Evolutionary conservation across 92 coral and sea anemone species (phyloP), one percentile per base, ranked within the genome.

Genomic region (Epizoanthus illoricatus): DNA sequence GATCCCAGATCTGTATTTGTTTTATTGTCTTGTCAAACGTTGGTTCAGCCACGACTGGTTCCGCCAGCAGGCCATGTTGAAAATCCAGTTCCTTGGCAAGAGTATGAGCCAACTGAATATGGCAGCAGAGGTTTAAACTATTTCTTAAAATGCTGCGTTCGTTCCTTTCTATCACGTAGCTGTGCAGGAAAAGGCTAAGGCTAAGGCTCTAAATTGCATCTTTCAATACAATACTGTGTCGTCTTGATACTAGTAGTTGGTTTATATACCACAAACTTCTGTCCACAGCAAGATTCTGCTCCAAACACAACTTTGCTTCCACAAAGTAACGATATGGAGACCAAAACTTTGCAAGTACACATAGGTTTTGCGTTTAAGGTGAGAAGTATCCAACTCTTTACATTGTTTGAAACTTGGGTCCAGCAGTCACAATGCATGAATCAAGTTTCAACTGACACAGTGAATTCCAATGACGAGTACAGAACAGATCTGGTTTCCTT

Each of bases 301-400:
- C 81, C 81, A 76, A 56, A 56, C 81, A 61, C 41, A 41, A 56
- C 10, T 75, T 49, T 6, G 13, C 56, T 61, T 76, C 63, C 78
- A 73, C 70, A 76, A 36, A 40, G 81, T 41, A 59, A 76, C 65
- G 13, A 9, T 13, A 63, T 63, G 65, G 71, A 43, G 61, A 63
- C 58, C 63, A 43, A 36, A 21, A 78, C 43, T 63, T 42, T 49
- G 56, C 56, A 49, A 10, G 0, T 47, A 42, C 7, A 42, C 9
- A 49, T 8, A 8, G 56, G 8, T 49, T 49, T 49, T 10, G 3
- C 9, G 52, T 45, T 9, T 45, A 45, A 45, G 4, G 8, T 45
- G 52, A 45, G 52, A 45, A 45, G 56, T 49, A 49, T 49, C 56
- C 56, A 13, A 49, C 56, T 28, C 56, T 8, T 8, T 49, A 8